Evolutionary conservation across 2,113 vertebrate species (phyloP), one percentile per base, ranked within the genome.

Genomic region (human (Homo sapiens)): DNA sequence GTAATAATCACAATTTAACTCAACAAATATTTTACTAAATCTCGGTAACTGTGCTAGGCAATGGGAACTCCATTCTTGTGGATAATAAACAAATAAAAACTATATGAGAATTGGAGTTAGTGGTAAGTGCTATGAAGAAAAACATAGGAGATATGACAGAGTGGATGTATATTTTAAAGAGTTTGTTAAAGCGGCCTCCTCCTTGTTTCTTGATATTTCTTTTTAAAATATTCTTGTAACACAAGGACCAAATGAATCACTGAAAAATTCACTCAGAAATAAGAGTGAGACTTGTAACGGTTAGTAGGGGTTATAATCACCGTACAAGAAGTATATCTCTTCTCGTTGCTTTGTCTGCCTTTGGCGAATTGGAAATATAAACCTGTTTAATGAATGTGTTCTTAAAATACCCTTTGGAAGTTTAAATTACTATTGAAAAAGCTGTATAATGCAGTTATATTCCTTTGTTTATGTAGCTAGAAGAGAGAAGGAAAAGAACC

Each of bases 321-420:
- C 48, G 89, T 64, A 30, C 3, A 59, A 83, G n/a, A 95, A 81
- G 6, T 83, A 0, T 86, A 43, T 78, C n/a, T 93, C 59, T 90
- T 27, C 27, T 95, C 0, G 8, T 55, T 85, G 12, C 93, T 88
- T 72, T 79, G 13, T 43, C 16, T 96, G 70, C 38, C 40, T 72
- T 93, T 76, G 81, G 59, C 89, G 32, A 94, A 94, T 12, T 93
- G 45, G 72, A 90, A 93, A 94, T 96, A 94, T 81, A 94, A 97
- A 97, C 13, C 76, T 93, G 35, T 86, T 92, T 97, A 97, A 92
- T 96, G 86, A 97, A 90, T 92, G 78, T 86, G 35, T 90, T 64
- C 43, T 95, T 96, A 97, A 96, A 97, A 97, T 85, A 98, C 55
- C 90, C 84, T 40, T 97, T 97, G 64, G 80, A 93, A 92, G 93